Conservation (phyloP, 2,797 vertebrate genomes). For the Sebastiscus tertius region DNA sequence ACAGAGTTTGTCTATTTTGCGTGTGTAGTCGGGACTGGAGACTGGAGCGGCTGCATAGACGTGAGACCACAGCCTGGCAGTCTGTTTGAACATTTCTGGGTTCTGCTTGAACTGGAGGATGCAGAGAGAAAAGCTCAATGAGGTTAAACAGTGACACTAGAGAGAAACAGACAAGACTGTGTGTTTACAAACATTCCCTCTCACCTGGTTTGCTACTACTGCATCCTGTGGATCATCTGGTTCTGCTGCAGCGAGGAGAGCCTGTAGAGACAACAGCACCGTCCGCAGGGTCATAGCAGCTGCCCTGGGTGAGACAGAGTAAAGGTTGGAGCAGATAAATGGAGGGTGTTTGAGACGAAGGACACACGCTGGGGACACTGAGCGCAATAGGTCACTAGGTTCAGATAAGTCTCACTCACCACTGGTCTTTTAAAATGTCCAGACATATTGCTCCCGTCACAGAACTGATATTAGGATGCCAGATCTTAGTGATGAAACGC, state of each 20-base stretch:
- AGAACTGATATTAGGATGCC: conserved; percentile 99
- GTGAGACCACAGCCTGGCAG: conserved; percentile 96
- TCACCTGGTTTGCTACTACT: conserved; percentile 98
- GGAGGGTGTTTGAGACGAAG: background rate
- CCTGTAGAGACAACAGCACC: conserved; percentile 98
- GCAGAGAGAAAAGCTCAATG: conserved; percentile 9
- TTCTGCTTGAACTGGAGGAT: conserved; percentile 94
- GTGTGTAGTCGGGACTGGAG: conserved; percentile 96
- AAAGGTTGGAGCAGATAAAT: background rate
- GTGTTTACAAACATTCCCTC: background rate
- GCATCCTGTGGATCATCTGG: conserved; percentile 99
- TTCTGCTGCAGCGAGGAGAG: conserved; percentile 96
- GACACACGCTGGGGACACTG: background rate
- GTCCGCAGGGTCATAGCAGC: conserved; percentile 99
- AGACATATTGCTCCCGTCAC: conserved; percentile 99
- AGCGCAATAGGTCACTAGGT: background rate
- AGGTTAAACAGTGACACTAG: background rate
- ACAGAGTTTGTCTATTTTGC: conserved; percentile 99
- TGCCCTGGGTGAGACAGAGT: conserved; percentile 85
- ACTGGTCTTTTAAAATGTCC: conserved; percentile 99
- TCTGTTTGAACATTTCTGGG: conserved; percentile 99
- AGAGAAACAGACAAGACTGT: background rate
- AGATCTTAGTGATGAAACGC: conserved; percentile 99
- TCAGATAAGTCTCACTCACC: conserved; percentile 84
- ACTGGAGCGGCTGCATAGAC: conserved; percentile 95